Conservation (phyloP, 2,797 vertebrate genomes). For the Eulemur albifrons region DNA sequence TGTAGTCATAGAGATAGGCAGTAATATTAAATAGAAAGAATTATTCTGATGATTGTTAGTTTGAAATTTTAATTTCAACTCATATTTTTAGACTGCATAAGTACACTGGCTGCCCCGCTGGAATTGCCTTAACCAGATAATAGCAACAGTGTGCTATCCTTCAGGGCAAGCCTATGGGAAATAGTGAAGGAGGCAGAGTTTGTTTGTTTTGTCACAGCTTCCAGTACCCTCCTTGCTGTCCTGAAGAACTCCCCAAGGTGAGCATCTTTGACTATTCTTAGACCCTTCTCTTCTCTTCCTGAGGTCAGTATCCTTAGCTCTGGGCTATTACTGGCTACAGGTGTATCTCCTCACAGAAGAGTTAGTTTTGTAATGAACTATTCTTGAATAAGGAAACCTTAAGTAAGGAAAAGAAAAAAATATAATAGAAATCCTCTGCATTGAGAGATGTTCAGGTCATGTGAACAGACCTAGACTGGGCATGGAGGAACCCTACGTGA, state of each 20-base stretch:
- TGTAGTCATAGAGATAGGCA: constrained; percentile 9
- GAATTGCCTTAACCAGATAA: neutral
- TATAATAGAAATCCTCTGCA: neutral
- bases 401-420: neutral
- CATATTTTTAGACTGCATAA: neutral
- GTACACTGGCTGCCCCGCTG: neutral
- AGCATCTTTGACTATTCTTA: neutral
- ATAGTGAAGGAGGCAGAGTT: neutral
- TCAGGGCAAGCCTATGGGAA: neutral
- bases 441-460: neutral
- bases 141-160: neutral
- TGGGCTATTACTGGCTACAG: neutral
- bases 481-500: neutral
- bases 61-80: constrained; percentile 44
- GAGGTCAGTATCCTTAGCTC: neutral
- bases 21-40: neutral
- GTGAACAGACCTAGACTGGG: neutral
- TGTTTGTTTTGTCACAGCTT: neutral
- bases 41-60: neutral
- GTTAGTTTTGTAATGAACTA: neutral
- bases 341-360: neutral
- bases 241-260: neutral
- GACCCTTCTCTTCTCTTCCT: neutral
- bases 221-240: neutral
- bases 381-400: neutral